A percentile compares a stretch with the other conserved stretches of the same genome.
Conservation (phyloP, 2,888 invertebrate genomes). For the Heliconius ethilla region DNA sequence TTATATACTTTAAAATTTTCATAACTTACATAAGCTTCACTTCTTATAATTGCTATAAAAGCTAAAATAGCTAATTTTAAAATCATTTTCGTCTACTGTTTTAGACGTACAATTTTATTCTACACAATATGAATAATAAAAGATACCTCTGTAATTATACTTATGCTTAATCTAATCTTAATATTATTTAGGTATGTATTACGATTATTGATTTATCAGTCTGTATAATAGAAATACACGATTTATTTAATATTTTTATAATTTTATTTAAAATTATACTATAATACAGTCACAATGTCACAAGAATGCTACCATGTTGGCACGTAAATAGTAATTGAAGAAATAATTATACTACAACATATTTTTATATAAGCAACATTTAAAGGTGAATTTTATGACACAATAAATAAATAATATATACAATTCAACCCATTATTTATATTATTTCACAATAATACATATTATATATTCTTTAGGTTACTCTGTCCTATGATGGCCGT, state of each 20-base stretch:
- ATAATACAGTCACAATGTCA: too few species aligned
- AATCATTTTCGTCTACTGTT: slow-evolving; percentile 21
- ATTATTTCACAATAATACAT: too few species aligned
- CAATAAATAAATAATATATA: too few species aligned
- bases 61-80: slow-evolving; percentile 21
- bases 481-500: too few species aligned
- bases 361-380: too few species aligned
- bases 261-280: too few species aligned
- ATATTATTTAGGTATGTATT: not conserved
- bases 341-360: too few species aligned
- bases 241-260: not conserved
- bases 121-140: not conserved
- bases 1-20: slow-evolving; percentile 82
- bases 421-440: too few species aligned
- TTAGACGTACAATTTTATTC: not conserved
- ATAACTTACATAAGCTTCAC: slow-evolving; percentile 56
- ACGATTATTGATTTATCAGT: slow-evolving; percentile 2
- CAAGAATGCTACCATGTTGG: too few species aligned
- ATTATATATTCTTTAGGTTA: too few species aligned
- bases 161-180: slow-evolving; percentile 17
- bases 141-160: not conserved
- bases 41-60: slow-evolving; percentile 25
- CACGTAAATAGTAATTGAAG: too few species aligned
- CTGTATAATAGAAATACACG: not conserved
- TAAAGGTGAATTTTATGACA: too few species aligned